phyloP scores from a whole-genome alignment of 2,888 invertebrate species.

The Macaria notata region DNA sequence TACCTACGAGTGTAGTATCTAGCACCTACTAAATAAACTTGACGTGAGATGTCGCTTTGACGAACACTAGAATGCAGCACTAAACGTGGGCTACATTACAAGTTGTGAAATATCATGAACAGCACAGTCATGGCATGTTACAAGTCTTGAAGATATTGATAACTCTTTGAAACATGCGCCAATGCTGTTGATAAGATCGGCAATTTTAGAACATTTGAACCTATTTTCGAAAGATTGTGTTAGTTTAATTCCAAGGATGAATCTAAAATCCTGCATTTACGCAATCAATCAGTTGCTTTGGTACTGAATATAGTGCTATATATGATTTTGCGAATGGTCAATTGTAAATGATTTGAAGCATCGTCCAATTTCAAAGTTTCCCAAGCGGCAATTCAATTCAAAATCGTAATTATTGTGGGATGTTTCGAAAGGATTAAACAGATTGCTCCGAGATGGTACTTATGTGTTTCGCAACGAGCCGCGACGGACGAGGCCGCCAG shows the following conservation, averaged over 20 bases:
- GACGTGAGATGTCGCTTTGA: no score
- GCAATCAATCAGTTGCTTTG: no score
- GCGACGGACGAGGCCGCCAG: slow-evolving; percentile 33
- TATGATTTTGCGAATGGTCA: background rate
- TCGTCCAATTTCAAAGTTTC: slow-evolving; percentile 29
- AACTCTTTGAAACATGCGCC: no score
- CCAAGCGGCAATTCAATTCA: slow-evolving; percentile 36
- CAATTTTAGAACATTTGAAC: no score
- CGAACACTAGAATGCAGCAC: background rate
- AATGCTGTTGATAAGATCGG: no score
- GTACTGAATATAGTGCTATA: no score
- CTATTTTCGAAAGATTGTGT: no score
- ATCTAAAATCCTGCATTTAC: no score
- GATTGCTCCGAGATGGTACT: slow-evolving; percentile 36
- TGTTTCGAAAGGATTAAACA: slow-evolving; percentile 41
- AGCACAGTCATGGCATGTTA: background rate
- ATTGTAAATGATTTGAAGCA: slow-evolving; percentile 25
- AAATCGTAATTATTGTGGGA: slow-evolving; percentile 36
- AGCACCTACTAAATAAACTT: no score
- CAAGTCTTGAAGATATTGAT: background rate
- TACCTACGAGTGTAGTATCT: no score
- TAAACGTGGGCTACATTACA: slow-evolving; percentile 2
- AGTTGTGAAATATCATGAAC: slow-evolving; percentile 1
- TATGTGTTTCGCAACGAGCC: slow-evolving; percentile 35
- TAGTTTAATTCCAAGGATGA: no score